Conservation (phyloP, 2,113 vertebrate genomes). For the Sminthopsis crassicaudata region DNA sequence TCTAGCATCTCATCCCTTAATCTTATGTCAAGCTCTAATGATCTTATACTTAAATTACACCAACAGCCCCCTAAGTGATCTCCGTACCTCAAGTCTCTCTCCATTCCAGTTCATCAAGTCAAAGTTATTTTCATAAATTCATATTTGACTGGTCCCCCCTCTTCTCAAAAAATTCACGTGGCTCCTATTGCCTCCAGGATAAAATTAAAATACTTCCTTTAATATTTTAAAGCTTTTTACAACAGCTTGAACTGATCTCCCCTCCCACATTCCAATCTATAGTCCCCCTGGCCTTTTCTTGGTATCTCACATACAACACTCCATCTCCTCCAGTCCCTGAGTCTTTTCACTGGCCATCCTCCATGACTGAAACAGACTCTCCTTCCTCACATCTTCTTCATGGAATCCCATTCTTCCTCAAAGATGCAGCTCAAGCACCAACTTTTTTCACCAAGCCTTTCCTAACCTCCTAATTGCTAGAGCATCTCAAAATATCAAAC, state of each 20-base stretch:
- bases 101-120: background rate
- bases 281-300: background rate
- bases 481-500: background rate
- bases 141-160: background rate
- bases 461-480: background rate
- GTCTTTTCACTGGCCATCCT: background rate
- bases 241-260: background rate
- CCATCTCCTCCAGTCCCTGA: background rate
- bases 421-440: background rate
- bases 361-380: background rate
- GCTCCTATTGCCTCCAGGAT: background rate
- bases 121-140: background rate
- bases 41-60: background rate
- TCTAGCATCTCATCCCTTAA: background rate
- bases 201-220: background rate
- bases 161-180: background rate
- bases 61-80: background rate
- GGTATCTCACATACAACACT: background rate
- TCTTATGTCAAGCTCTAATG: background rate
- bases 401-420: background rate
- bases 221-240: background rate
- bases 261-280: background rate
- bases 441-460: background rate
- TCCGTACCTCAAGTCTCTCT: background rate
- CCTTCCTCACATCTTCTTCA: background rate